Evolutionary conservation across 2,797 vertebrate genomes (phyloP).

Genomic region (Hafferia zeledoni): DNA sequence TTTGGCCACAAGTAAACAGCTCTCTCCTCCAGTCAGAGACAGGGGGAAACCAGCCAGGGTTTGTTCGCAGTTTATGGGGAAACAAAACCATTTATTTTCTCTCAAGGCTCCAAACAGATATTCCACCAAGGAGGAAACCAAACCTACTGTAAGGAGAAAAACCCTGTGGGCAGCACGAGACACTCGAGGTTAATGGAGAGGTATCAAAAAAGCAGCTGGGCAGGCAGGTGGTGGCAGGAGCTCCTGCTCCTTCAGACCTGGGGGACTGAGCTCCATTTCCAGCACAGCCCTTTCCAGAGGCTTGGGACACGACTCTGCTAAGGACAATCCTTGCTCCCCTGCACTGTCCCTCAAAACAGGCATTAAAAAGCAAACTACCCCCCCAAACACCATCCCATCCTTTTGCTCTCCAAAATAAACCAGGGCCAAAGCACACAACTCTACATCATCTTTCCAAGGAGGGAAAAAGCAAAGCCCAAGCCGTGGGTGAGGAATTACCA

Average conservation of each 20-base stretch:
- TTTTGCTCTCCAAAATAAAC: not conserved
- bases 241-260: not conserved
- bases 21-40: not conserved
- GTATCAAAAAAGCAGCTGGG: not conserved
- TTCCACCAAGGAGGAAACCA: not conserved
- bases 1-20: not conserved
- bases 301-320: fast-evolving
- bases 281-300: not conserved
- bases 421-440: not conserved
- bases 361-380: not conserved
- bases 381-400: too few species aligned
- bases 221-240: not conserved
- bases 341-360: not conserved
- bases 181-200: fast-evolving
- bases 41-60: not conserved
- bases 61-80: not conserved
- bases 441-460: fast-evolving
- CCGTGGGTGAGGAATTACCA: not conserved
- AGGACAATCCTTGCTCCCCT: not conserved
- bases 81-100: not conserved
- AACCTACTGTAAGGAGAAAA: not conserved
- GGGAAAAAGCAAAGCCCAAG: fast-evolving
- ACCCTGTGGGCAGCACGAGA: not conserved
- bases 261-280: not conserved
- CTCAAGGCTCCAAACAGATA: not conserved